Conservation (phyloP, 2,888 invertebrate species). For the Dynastes maya region DNA sequence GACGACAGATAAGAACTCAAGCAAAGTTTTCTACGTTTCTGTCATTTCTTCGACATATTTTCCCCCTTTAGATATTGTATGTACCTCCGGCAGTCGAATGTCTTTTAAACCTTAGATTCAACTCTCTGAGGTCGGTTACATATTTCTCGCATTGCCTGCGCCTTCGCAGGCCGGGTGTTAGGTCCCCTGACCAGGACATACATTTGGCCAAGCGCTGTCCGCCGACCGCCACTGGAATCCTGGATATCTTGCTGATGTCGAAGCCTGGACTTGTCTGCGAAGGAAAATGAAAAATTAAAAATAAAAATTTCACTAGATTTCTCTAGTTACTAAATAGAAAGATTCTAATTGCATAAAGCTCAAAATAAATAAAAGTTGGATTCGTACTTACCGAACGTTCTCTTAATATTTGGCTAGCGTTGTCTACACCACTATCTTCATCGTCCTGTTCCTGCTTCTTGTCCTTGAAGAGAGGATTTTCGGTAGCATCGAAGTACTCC, state of each 20-base stretch:
- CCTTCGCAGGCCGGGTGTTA: slow-evolving; percentile 82
- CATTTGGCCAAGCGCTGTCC: slow-evolving; percentile 78
- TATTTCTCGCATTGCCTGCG: slow-evolving; percentile 87
- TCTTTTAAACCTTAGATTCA: slow-evolving; percentile 86
- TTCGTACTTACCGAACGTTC: slow-evolving; percentile 67
- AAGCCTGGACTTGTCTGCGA: slow-evolving; percentile 67
- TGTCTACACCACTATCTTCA: slow-evolving; percentile 69
- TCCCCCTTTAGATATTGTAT: slow-evolving; percentile 25
- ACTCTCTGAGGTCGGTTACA: slow-evolving; percentile 87
- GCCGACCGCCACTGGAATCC: slow-evolving; percentile 78
- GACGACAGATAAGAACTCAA: slow-evolving; percentile 1
- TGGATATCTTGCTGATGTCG: slow-evolving; percentile 73
- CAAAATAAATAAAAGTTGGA: no score
- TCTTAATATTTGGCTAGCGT: slow-evolving; percentile 68
- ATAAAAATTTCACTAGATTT: not conserved
- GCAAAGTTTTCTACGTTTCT: slow-evolving; percentile 14
- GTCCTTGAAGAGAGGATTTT: slow-evolving; percentile 71
- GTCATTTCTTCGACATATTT: slow-evolving; percentile 18
- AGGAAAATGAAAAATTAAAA: slow-evolving; percentile 17
- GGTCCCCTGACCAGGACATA: slow-evolving; percentile 79
- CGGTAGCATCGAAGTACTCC: slow-evolving; percentile 87
- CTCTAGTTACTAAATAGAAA: no score
- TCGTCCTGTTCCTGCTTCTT: slow-evolving; percentile 68
- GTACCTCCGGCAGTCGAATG: slow-evolving; percentile 69
- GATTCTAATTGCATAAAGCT: no score